phyloP scores from a whole-genome alignment of 2,888 invertebrate species.

The Pheosia tremula region DNA sequence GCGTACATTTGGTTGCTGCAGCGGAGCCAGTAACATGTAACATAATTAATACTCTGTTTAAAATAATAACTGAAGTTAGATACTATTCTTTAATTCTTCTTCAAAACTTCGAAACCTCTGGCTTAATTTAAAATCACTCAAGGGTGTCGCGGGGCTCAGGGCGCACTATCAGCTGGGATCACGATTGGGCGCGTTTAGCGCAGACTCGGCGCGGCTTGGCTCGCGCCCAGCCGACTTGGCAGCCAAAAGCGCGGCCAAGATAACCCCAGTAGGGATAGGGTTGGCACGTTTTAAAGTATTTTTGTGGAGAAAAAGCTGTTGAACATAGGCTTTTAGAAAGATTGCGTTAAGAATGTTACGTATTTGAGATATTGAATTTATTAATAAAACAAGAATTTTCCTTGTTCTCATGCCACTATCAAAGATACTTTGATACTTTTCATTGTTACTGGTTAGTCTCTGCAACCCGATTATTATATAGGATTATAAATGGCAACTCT shows the following conservation, averaged over 20 bases:
- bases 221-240: slow-evolving; percentile 53
- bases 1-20: too few relatives aligned
- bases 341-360: too few relatives aligned
- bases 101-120: slow-evolving; percentile 22
- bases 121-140: slow-evolving; percentile 69
- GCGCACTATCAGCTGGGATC: slow-evolving; percentile 54
- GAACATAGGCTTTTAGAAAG: not conserved
- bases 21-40: too few relatives aligned
- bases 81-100: not conserved
- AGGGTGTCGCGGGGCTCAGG: slow-evolving; percentile 47
- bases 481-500: slow-evolving; percentile 3
- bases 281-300: slow-evolving; percentile 18
- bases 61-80: too few relatives aligned
- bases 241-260: slow-evolving; percentile 50
- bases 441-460: too few relatives aligned
- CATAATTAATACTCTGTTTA: too few relatives aligned
- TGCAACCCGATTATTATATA: not conserved
- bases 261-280: not conserved
- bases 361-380: too few relatives aligned
- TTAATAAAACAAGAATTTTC: too few relatives aligned
- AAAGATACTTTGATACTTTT: too few relatives aligned
- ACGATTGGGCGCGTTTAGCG: slow-evolving; percentile 61
- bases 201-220: slow-evolving; percentile 53
- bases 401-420: too few relatives aligned
- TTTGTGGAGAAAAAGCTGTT: slow-evolving; percentile 7